A percentile compares a stretch with the other conserved stretches of the same genome.
These are phyloP conservation scores for Ancistrus triradiatus DNA, from an alignment of 2,113 vertebrate species.

Conservation along the genomic window DNA sequence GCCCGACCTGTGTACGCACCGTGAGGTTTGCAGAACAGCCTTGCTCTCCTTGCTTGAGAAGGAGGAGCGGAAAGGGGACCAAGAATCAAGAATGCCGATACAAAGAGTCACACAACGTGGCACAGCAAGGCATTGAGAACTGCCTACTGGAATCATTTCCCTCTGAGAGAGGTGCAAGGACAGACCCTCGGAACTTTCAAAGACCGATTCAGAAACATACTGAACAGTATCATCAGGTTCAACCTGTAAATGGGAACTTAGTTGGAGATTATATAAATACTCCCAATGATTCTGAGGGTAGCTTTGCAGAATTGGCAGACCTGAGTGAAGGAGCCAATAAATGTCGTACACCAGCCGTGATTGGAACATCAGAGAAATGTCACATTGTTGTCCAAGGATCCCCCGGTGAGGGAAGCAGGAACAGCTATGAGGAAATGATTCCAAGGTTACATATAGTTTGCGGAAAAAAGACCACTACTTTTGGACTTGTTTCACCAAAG, in stretches of 20 bases:
- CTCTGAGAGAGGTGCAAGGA: conserved; percentile 33
- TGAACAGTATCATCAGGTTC: background rate
- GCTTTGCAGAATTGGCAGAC: background rate
- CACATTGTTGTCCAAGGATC: conserved; percentile 70
- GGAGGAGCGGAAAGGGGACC: conserved; percentile 57
- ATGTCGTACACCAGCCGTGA: conserved; percentile 61
- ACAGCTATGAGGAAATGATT: conserved; percentile 55
- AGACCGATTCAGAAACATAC: conserved; percentile 1
- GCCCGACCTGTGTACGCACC: conserved; percentile 48
- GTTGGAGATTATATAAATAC: background rate
- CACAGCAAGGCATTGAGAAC: background rate
- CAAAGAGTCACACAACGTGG: conserved; percentile 55
- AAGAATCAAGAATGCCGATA: conserved; percentile 60
- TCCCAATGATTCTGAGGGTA: background rate
- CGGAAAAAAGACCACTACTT: conserved; percentile 73
- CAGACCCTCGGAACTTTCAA: conserved; percentile 21
- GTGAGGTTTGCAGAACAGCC: conserved; percentile 66
- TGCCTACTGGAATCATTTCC: conserved; percentile 61
- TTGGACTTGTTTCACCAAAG: conserved; percentile 75
- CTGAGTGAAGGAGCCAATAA: conserved; percentile 17
- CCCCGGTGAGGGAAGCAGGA: conserved; percentile 40
- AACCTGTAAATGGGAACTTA: background rate
- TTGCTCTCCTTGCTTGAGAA: conserved; percentile 64
- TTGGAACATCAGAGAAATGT: conserved; percentile 71
- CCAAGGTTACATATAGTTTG: conserved; percentile 68